Base-by-base conservation (phyloP, 2,888 invertebrate genomes). In the Calameuta pallipes region DNA sequence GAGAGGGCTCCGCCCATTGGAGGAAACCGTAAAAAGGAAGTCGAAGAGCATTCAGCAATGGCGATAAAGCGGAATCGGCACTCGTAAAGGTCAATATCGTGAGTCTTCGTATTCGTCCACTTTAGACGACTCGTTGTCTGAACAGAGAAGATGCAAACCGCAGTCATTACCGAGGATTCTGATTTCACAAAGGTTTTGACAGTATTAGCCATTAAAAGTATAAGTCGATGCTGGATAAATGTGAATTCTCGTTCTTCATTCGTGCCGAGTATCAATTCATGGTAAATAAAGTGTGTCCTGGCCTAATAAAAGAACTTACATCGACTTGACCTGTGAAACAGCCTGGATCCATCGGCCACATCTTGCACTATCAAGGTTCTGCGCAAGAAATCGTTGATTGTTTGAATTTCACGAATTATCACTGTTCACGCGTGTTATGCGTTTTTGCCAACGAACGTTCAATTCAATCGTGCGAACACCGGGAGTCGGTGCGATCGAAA, bases 1-100 rank as follows among this genome's bases (percentile, higher is more conserved):
- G 69, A 56, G 15, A 73, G 84, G 83, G 83, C 88, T 87, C 88
- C 88, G 89, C 88, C 88, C 88, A 89, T 87, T 83, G 82, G 82
- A 79, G 84, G 85, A 83, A 85, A 82, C 82, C 83, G 41, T 69
- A 81, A 80, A 79, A 82, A 81, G 33, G 85, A 76, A 78, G 77
- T 69, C 36, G 23, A 30, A 11, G 74, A 36, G 36, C 68, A 73
- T 82, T 80, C 82, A 80, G 77, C 75, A 80, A 82, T 82, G 82
- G 82, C 82, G 82, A 82, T 80, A 81, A 80, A 80, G 77, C 78
- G 77, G 56, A 56, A 56, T 56, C 56, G 56, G 23, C 56, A 56
- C 56, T 56, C 23, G 56, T 56, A 56, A 56, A 56, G 56, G 56
- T 56, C 56, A 56, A 56, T 56, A 56, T 23, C 56, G 23, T 56